These are phyloP conservation scores for Heterotis niloticus DNA, from an alignment of 2,113 vertebrate species.

Conservation along the genomic window DNA sequence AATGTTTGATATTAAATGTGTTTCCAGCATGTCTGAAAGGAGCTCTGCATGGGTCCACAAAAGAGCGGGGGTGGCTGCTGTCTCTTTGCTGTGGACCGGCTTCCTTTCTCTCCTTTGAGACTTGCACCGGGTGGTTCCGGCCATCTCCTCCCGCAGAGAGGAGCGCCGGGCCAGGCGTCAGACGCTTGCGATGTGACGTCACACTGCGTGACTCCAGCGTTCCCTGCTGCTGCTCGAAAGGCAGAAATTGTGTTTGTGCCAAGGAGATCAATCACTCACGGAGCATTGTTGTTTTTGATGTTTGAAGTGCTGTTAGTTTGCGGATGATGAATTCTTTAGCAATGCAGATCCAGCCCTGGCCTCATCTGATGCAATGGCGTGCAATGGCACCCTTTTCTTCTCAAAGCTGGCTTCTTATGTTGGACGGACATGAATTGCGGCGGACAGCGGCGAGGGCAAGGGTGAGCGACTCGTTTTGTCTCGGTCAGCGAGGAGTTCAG, in stretches of 20 bases:
- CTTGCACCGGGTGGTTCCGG: conserved; percentile 12
- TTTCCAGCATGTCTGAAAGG: background rate
- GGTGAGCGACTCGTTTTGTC: background rate
- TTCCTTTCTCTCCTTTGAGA: background rate
- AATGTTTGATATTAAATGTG: background rate
- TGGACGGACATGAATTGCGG: conserved; percentile 24
- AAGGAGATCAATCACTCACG: conserved; percentile 44
- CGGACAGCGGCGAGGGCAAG: conserved; percentile 9
- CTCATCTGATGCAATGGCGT: conserved; percentile 46
- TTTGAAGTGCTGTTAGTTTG: conserved; percentile 46
- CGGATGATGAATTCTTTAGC: conserved; percentile 47
- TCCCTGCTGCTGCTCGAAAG: conserved; percentile 34
- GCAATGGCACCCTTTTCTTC: conserved; percentile 38
- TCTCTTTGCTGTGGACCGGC: background rate
- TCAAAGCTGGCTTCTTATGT: conserved; percentile 38
- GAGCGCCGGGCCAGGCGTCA: background rate
- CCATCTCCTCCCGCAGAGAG: background rate
- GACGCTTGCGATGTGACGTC: conserved; percentile 31
- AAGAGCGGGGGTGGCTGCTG: background rate
- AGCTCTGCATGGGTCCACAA: background rate
- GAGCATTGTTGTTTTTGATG: conserved; percentile 39
- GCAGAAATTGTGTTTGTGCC: conserved; percentile 32
- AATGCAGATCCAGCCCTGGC: conserved; percentile 36
- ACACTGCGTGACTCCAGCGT: conserved; percentile 9
- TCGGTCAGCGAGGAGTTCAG: background rate